Conservation (phyloP, 2,113 vertebrate genomes). For the Zosterops borbonicus region DNA sequence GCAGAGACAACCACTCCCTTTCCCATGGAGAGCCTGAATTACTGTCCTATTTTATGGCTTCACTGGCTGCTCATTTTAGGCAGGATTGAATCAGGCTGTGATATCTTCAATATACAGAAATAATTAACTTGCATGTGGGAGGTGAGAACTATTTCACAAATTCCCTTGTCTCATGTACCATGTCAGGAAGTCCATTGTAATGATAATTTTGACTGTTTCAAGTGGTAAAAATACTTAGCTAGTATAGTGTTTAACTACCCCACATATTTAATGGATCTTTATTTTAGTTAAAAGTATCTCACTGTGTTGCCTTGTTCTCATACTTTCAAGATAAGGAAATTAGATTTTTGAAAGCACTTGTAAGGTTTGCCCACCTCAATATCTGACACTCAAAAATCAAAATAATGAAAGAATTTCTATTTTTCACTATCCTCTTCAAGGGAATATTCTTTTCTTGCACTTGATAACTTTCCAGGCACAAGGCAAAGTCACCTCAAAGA, state of each 20-base stretch:
- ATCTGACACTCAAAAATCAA: background rate
- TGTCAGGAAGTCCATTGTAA: background rate
- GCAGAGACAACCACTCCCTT: fast-evolving
- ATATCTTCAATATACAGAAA: background rate
- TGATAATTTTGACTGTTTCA: background rate
- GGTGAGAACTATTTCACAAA: background rate
- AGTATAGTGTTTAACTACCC: background rate
- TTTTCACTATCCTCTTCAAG: background rate
- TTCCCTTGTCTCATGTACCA: background rate
- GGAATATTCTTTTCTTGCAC: background rate
- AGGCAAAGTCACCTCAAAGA: background rate
- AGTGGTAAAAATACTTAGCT: background rate
- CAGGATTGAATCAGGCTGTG: background rate
- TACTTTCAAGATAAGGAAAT: background rate
- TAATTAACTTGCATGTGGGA: background rate
- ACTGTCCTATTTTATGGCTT: background rate
- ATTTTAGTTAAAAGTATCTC: background rate
- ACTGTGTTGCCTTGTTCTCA: background rate
- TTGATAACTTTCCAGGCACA: background rate
- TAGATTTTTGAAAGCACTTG: background rate
- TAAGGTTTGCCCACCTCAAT: background rate
- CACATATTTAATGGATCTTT: background rate
- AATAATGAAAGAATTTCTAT: background rate
- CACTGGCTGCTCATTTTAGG: background rate
- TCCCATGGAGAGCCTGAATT: background rate